phyloP scores from a whole-genome alignment of 2,888 invertebrate species.

The Noctua pronuba region DNA sequence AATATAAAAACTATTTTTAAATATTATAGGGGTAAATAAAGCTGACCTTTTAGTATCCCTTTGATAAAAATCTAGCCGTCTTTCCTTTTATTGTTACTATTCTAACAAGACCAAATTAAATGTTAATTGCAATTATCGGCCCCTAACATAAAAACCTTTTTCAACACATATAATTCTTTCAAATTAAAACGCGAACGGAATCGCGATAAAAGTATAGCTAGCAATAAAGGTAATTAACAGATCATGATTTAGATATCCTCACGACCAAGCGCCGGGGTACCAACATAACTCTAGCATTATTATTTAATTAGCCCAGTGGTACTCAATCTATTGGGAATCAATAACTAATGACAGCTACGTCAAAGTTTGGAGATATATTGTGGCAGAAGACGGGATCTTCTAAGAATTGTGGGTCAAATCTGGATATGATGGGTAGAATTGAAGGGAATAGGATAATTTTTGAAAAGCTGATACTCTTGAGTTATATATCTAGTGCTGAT shows the following conservation, averaged over 20 bases:
- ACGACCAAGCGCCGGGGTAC: conserved; percentile 64
- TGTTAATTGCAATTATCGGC: not conserved
- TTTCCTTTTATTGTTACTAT: not conserved
- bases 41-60: not conserved
- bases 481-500: not conserved
- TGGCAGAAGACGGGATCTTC: not conserved
- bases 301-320: conserved; percentile 51
- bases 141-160: conserved; percentile 5
- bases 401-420: not conserved
- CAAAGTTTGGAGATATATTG: not conserved
- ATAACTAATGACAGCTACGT: not conserved
- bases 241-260: conserved; percentile 68
- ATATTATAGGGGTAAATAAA: no score
- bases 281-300: conserved; percentile 55
- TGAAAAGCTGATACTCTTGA: not conserved
- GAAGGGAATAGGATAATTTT: not conserved
- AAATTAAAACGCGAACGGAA: conserved; percentile 47
- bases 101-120: not conserved
- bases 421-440: not conserved
- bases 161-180: conserved; percentile 3
- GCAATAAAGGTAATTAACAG: conserved; percentile 70
- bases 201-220: conserved; percentile 50
- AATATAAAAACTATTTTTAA: not conserved
- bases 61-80: not conserved
- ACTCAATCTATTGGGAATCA: conserved; percentile 29